Evolutionary conservation across 2,113 vertebrate species (phyloP).

Genomic region (Mobula hypostoma): DNA sequence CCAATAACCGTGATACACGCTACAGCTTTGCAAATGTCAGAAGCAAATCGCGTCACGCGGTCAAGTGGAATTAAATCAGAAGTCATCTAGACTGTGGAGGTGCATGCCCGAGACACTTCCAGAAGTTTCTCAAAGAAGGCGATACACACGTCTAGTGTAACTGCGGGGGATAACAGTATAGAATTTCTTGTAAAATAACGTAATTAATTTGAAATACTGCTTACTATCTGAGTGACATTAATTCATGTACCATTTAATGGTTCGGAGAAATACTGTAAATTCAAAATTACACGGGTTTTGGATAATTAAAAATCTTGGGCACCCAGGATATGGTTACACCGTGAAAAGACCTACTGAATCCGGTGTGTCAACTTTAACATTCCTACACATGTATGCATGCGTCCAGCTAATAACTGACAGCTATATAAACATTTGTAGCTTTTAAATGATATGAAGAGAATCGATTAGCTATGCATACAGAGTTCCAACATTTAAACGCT

Average conservation of each 20-base stretch:
- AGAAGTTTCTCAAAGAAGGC: neutral
- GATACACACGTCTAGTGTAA: neutral
- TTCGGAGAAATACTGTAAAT: slow-evolving; percentile 27
- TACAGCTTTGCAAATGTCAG: neutral
- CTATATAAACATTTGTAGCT: slow-evolving; percentile 35
- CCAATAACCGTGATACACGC: neutral
- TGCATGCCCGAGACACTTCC: neutral
- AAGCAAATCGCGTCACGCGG: neutral
- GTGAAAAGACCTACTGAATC: slow-evolving; percentile 36
- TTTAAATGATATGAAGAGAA: slow-evolving; percentile 36
- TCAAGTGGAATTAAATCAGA: slow-evolving; percentile 31
- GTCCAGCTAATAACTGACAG: slow-evolving; percentile 35
- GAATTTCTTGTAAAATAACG: slow-evolving; percentile 17
- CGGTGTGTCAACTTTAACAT: slow-evolving; percentile 34
- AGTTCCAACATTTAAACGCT: slow-evolving; percentile 33
- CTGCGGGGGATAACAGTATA: neutral
- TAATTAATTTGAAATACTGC: slow-evolving; percentile 34
- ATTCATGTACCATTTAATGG: slow-evolving; percentile 37
- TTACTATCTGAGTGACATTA: slow-evolving; percentile 12
- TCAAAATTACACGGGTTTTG: slow-evolving; percentile 36
- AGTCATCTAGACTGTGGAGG: neutral
- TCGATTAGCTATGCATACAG: slow-evolving; percentile 36
- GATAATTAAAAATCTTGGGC: slow-evolving; percentile 34
- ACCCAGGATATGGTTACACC: slow-evolving; percentile 31
- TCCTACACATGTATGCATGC: slow-evolving; percentile 35